Conservation (phyloP, 2,888 invertebrate species). For the Lysandra coridon region DNA sequence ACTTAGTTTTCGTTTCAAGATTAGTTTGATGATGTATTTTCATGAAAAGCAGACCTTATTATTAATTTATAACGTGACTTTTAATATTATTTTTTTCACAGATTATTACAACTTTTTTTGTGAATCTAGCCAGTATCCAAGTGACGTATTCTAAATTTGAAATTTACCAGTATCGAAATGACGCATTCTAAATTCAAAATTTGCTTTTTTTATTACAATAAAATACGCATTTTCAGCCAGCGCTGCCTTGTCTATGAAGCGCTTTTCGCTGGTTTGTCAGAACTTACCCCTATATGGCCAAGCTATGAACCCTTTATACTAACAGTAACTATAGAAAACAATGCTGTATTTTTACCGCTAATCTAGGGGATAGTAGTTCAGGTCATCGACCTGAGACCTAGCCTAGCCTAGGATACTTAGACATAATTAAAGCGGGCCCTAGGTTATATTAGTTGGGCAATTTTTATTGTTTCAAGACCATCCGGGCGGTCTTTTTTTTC, state of each 20-base stretch:
- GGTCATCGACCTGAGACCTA: slow-evolving; percentile 33
- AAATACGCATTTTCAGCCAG: slow-evolving; percentile 13
- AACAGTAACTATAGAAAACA: slow-evolving; percentile 59
- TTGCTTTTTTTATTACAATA: too few relatives aligned
- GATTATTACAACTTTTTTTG: too few relatives aligned
- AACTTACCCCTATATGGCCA: slow-evolving; percentile 65
- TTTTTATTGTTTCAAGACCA: slow-evolving; percentile 18
- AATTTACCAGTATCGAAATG: too few relatives aligned
- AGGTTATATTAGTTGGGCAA: slow-evolving; percentile 23
- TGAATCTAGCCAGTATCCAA: background rate
- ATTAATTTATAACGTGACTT: too few relatives aligned
- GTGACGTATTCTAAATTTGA: too few relatives aligned
- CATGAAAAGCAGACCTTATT: too few relatives aligned
- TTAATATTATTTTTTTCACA: too few relatives aligned
- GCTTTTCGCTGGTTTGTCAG: slow-evolving; percentile 55
- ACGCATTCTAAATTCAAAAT: too few relatives aligned
- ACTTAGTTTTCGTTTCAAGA: background rate
- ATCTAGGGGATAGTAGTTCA: slow-evolving; percentile 64
- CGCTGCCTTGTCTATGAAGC: slow-evolving; percentile 62
- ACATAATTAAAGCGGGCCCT: slow-evolving; percentile 26
- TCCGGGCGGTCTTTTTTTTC: slow-evolving; percentile 12
- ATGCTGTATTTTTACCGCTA: slow-evolving; percentile 69
- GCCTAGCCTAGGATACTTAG: slow-evolving; percentile 32
- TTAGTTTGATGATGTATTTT: too few relatives aligned
- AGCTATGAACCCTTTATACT: slow-evolving; percentile 60